Conservation (phyloP, 2,888 invertebrate species). For the Lepas anatifera region DNA sequence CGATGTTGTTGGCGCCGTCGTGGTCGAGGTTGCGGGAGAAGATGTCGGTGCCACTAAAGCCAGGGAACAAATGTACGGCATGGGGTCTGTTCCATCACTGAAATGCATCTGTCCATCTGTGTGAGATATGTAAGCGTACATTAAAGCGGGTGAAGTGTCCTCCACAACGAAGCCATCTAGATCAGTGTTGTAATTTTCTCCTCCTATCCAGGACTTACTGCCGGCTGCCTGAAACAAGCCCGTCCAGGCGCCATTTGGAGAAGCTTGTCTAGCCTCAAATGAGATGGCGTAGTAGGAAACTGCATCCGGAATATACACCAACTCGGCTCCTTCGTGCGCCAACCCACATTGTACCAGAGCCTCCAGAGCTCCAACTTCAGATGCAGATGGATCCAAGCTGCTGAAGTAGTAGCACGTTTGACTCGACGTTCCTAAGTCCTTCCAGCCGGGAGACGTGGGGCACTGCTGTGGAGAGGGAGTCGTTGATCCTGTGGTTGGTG, state of each 20-base stretch:
- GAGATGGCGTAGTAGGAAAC: too few species aligned
- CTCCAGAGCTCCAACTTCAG: too few species aligned
- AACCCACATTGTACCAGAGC: too few species aligned
- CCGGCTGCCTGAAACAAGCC: not conserved
- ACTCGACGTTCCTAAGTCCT: too few species aligned
- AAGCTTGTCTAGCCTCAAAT: too few species aligned
- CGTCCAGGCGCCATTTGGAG: not conserved
- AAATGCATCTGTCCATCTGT: not conserved
- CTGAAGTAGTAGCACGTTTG: too few species aligned
- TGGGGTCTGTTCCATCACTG: not conserved
- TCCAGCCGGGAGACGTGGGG: too few species aligned
- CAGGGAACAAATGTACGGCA: not conserved
- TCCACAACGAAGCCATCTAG: not conserved
- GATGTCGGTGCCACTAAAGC: not conserved
- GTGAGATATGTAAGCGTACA: not conserved
- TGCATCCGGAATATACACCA: too few species aligned
- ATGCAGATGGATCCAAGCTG: too few species aligned
- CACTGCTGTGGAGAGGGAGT: too few species aligned
- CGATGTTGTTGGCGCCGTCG: not conserved
- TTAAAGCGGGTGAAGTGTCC: not conserved
- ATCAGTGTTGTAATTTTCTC: not conserved
- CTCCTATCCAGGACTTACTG: not conserved
- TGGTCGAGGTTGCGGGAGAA: not conserved
- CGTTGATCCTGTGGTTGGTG: too few species aligned
- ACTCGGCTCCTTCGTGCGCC: too few species aligned